Base-by-base conservation (phyloP, 92 coral and sea anemone species). In the Umimayanthus chanpuru region DNA sequence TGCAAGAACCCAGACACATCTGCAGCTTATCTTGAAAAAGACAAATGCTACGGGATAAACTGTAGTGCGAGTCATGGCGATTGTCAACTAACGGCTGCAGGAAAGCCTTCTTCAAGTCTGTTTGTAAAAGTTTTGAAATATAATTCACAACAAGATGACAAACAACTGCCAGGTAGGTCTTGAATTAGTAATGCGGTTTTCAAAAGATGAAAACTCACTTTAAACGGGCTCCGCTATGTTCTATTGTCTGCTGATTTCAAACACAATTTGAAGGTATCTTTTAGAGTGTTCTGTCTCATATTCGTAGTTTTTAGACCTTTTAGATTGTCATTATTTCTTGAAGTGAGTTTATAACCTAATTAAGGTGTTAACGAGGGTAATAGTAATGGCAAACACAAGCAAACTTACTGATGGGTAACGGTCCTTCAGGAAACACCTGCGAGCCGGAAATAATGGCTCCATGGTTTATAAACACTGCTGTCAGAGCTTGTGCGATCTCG, bases 51-150 rank as follows among this genome's bases (percentile, higher is more conserved):
- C 49, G 94, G 92, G 11, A 26, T 92, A 29, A 66, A 64, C 8
- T 92, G 94, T 36, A 25, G 76, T 21, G 92, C 64, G 70, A 82
- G 85, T 9, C 30, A 86, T 71, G 90, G 84, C 56, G 32, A 55
- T 1, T 92, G 94, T n/a, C 28, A 89, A 76, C 85, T 89, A 73
- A 66, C 55, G 30, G 81, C 89, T 56, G 68, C 80, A 75, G 49
- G 80, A 66, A 73, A 92, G 50, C 79, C 88, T 29, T 83, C 94
- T 44, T 75, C 90, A n/a, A 86, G 65, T 58, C 79, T 89, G 50
- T 92, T 92, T 92, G 92, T 89, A 76, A 81, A 89, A 82, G 23
- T 92, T 49, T 91, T 74, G 39, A 81, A 92, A 81, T 32, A 70
- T 21, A 70, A 47, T 29, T 47, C 78, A 83, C 43, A 83, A 26